A percentile compares a stretch with the other conserved stretches of the same genome.
Conservation (phyloP, 2,888 invertebrate genomes). For the Carpatolechia fugitivella region DNA sequence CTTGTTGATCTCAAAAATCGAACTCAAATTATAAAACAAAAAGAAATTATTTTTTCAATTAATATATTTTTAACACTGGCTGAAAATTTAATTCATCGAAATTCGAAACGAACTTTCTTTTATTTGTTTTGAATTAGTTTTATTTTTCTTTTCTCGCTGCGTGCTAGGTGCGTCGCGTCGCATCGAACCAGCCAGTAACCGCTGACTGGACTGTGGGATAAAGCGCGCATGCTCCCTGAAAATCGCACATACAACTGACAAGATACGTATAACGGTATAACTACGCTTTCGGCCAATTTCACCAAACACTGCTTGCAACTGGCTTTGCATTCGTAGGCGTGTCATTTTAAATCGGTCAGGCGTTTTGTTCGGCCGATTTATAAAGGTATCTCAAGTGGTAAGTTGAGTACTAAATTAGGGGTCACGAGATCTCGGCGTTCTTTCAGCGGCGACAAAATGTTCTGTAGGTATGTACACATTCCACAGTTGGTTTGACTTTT, state of each 20-base stretch:
- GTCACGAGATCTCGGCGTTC: slow-evolving; percentile 31
- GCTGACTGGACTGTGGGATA: slow-evolving; percentile 43
- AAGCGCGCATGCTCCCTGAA: slow-evolving; percentile 58
- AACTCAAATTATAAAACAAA: neutral
- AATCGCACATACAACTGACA: slow-evolving; percentile 42
- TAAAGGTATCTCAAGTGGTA: slow-evolving; percentile 14
- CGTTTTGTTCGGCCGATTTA: slow-evolving; percentile 9
- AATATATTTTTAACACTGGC: neutral
- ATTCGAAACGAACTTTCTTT: neutral
- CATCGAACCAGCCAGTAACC: slow-evolving; percentile 36
- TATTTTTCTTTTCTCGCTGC: neutral
- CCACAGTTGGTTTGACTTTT: slow-evolving; percentile 67
- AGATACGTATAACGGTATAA: slow-evolving; percentile 21
- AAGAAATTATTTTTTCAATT: neutral
- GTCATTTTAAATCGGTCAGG: neutral
- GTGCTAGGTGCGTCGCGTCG: slow-evolving; percentile 48
- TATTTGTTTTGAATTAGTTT: neutral
- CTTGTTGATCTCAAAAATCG: slow-evolving; percentile 26
- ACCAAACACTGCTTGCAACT: neutral
- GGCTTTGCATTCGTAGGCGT: neutral
- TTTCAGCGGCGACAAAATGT: slow-evolving; percentile 34
- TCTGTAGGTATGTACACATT: slow-evolving; percentile 42
- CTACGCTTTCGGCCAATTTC: slow-evolving; percentile 2
- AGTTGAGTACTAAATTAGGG: slow-evolving; percentile 21
- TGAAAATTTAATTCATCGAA: neutral